phyloP scores from a whole-genome alignment of 2,797 vertebrate species.

The Chaenodraco wilsoni region DNA sequence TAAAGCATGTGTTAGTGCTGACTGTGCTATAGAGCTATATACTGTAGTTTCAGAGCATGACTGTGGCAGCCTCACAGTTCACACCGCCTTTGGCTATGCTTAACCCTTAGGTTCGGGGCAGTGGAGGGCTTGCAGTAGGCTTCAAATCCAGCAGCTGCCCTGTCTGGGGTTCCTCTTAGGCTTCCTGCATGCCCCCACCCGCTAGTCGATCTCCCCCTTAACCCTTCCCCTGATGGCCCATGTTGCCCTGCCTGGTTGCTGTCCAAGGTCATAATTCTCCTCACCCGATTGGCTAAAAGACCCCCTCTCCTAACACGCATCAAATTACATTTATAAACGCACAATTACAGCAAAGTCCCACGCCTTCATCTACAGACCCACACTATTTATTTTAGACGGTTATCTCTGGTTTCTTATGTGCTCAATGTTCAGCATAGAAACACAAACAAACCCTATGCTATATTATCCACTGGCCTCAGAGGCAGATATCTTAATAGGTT shows the following conservation, averaged over 20 bases:
- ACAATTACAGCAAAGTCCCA: constrained; percentile 39
- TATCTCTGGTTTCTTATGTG: constrained; percentile 46
- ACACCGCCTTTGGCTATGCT: constrained; percentile 75
- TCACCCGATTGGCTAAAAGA: constrained; percentile 46
- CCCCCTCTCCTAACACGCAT: constrained; percentile 50
- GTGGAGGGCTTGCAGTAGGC: constrained; percentile 64
- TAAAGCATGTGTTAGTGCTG: constrained; percentile 75
- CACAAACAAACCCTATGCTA: constrained; percentile 50
- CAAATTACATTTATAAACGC: constrained; percentile 42
- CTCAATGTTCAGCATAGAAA: constrained; percentile 41
- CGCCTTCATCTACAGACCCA: constrained; percentile 30
- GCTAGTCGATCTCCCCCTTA: constrained; percentile 51
- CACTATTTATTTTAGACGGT: constrained; percentile 28
- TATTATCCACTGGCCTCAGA: constrained; percentile 63
- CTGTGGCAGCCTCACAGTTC: constrained; percentile 72
- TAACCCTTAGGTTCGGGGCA: constrained; percentile 76
- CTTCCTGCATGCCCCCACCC: constrained; percentile 63
- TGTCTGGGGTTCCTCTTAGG: constrained; percentile 65
- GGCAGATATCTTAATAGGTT: constrained; percentile 75
- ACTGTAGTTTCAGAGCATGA: constrained; percentile 69
- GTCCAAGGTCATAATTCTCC: constrained; percentile 65
- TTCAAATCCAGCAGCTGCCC: constrained; percentile 69
- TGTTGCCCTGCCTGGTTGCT: constrained; percentile 61
- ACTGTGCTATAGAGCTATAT: constrained; percentile 62
- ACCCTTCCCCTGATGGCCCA: constrained; percentile 48